Conservation (phyloP, 1,140 invertebrate genomes). For the Harpegnathos saltator region DNA sequence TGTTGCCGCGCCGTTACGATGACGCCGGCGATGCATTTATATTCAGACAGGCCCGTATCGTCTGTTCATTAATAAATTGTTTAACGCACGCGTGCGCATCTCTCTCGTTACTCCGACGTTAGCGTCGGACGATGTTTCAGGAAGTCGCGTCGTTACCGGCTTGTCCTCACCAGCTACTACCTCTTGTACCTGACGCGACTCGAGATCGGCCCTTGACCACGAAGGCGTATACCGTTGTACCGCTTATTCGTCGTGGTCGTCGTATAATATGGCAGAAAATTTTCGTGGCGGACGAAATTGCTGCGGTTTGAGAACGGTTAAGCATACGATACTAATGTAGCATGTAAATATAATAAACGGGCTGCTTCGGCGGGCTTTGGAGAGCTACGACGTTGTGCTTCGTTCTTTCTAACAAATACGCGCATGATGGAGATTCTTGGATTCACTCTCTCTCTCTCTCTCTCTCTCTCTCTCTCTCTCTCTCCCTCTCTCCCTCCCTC, state of each 20-base stretch:
- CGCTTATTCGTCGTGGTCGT: neutral
- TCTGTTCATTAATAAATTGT: conserved; percentile 73
- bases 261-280: conserved; percentile 19
- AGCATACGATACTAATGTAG: neutral
- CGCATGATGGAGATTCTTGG: too few relatives aligned
- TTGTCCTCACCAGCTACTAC: conserved; percentile 34
- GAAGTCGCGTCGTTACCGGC: conserved; percentile 68
- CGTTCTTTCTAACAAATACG: too few relatives aligned
- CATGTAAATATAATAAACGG: neutral
- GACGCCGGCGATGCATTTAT: conserved; percentile 56
- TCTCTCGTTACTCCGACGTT: neutral
- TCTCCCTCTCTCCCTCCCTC: too few relatives aligned
- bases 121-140: conserved; percentile 51
- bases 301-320: neutral
- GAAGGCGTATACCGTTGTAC: neutral
- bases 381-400: too few relatives aligned
- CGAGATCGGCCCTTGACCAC: conserved; percentile 31
- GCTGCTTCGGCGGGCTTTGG: neutral
- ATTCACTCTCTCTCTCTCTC: too few relatives aligned
- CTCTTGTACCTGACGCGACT: conserved; percentile 41
- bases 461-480: too few relatives aligned
- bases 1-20: conserved; percentile 35
- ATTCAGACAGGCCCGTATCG: conserved; percentile 54
- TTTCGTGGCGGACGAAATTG: neutral
- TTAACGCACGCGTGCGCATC: conserved; percentile 44